These are phyloP conservation scores for Paracanthobrama guichenoti DNA, from an alignment of 2,113 vertebrate species.

Conservation along the genomic window DNA sequence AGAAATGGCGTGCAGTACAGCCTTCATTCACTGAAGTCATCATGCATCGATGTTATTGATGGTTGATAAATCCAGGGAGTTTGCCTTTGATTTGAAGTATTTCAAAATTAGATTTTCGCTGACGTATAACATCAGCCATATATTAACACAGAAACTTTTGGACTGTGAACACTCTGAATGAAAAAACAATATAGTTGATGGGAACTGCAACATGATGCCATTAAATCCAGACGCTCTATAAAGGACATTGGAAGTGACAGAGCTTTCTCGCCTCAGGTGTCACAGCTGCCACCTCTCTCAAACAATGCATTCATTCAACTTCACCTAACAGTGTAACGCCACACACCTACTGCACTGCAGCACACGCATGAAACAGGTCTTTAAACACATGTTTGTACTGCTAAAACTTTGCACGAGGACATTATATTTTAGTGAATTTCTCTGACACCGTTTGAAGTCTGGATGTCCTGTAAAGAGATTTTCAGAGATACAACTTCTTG, in stretches of 20 bases:
- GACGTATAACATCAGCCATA: not conserved
- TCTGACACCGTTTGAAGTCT: no score
- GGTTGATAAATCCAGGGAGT: not conserved
- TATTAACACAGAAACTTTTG: not conserved
- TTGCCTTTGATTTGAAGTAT: not conserved
- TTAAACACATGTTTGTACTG: not conserved
- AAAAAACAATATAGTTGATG: conserved; percentile 2
- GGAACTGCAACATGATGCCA: not conserved
- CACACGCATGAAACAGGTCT: not conserved
- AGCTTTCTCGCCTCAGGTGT: conserved; percentile 21
- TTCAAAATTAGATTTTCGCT: not conserved
- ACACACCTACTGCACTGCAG: not conserved
- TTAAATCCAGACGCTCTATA: conserved; percentile 14
- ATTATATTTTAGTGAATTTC: no score
- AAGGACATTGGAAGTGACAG: conserved; percentile 11
- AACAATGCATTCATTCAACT: conserved; percentile 1
- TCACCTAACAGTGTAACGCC: conserved; percentile 1
- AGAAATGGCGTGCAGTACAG: not conserved
- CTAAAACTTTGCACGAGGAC: not conserved
- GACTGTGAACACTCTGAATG: not conserved
- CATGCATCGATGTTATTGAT: not conserved
- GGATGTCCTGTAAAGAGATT: no score
- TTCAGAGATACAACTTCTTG: no score
- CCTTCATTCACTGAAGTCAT: not conserved
- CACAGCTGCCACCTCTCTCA: conserved; percentile 30